Base-by-base conservation (phyloP, 1,140 invertebrate species). In the Drosophila cardini region DNA sequence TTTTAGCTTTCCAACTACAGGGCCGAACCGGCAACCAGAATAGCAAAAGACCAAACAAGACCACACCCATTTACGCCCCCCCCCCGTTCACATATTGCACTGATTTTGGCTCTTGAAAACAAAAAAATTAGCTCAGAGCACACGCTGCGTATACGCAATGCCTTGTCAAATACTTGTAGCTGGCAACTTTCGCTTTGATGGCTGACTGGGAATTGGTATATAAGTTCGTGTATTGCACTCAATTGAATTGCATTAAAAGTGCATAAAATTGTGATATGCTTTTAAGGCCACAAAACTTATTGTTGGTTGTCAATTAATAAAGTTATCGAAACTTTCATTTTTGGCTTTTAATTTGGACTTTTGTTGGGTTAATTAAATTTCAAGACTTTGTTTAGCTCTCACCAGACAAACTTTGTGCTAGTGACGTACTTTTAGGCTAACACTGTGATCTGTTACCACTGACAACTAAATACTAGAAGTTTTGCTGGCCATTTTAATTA, bases 211-310 rank as follows among this genome's bases (percentile, higher is more conserved):
- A 32, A 40, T 55, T 18, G 45, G 34, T 43, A 15, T n/a, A 58
- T 60, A 5, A 40, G 38, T 40, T 40, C 11, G 36, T 38, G 16
- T 9, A 43, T 50, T 75, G 65, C 62, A 78, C 58, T 78, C 62
- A 34, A 55, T 68, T 34, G 65, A 72, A 85, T 85, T 85, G 75
- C 78, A 86, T 75, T 52, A 65, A 52, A 69, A 75, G 30, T 67
- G 63, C 63, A 68, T 40, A 15, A 26, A 9, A 52, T 38, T 11
- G 13, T 32, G 18, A 40, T 50, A 32, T 30, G 45, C 62, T 65
- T 53, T 18, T 18, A 68, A 21, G n/a, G 38, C 34, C 57, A 45
- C 45, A 42, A 58, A 75, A 55, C 30, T 62, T 65, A 21, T 68
- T n/a, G n/a, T 62, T 40, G 42, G 18, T 45, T 55, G 45, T 9